phyloP scores from a whole-genome alignment of 1,140 invertebrate genomes.

The Nymphalis io region DNA sequence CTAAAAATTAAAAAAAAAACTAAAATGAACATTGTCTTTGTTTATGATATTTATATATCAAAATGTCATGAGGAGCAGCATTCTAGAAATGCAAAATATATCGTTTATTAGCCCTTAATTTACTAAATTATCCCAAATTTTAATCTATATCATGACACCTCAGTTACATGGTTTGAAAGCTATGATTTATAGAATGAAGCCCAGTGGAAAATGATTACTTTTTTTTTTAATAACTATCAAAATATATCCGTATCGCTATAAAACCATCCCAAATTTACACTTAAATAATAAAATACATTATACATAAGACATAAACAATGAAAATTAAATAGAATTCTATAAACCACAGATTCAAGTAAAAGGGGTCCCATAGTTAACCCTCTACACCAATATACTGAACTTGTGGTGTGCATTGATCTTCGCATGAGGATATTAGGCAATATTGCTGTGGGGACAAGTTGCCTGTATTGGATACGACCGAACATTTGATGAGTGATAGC shows the following conservation, averaged over 20 bases:
- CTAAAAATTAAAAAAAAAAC: not conserved
- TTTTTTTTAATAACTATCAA: not conserved
- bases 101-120: constrained; percentile 47
- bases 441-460: constrained; percentile 26
- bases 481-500: not conserved
- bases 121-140: constrained; percentile 45
- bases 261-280: not conserved
- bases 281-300: not conserved
- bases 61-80: constrained; percentile 36
- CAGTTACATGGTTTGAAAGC: constrained; percentile 29
- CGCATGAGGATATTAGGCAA: constrained; percentile 48
- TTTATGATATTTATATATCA: constrained; percentile 24
- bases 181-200: constrained; percentile 43
- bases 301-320: not conserved
- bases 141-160: constrained; percentile 38
- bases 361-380: constrained; percentile 63
- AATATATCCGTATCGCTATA: not conserved
- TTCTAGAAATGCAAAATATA: constrained; percentile 48
- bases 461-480: too few relatives aligned
- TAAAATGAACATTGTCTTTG: constrained; percentile 10
- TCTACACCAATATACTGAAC: constrained; percentile 69
- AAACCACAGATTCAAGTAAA: constrained; percentile 45
- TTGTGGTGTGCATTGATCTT: constrained; percentile 43
- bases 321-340: constrained; percentile 23
- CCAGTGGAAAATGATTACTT: not conserved